Evolutionary conservation across 1,140 invertebrate genomes (phyloP).

Genomic region (Orussus abietinus): DNA sequence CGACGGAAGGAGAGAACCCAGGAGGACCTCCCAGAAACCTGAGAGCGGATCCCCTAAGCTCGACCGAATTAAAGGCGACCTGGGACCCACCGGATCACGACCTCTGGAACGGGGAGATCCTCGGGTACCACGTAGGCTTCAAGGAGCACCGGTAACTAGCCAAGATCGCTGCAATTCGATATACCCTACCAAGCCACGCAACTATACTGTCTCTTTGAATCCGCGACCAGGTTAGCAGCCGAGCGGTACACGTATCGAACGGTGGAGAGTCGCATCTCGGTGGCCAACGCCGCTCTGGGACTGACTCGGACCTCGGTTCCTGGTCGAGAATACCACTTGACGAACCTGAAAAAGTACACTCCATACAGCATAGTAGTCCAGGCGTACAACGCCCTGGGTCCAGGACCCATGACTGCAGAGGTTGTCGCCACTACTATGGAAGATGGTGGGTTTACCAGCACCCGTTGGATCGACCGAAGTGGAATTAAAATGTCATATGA

Average conservation of each 20-base stretch:
- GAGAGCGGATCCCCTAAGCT: constrained; percentile 80
- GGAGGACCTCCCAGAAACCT: constrained; percentile 82
- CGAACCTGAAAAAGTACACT: constrained; percentile 74
- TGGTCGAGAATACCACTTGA: constrained; percentile 46
- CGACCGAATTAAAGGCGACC: constrained; percentile 81
- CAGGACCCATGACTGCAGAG: constrained; percentile 81
- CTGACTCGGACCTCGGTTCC: constrained; percentile 46
- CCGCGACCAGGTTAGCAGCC: constrained; percentile 33
- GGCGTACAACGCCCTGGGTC: constrained; percentile 87
- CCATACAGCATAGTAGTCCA: constrained; percentile 88
- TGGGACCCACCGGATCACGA: constrained; percentile 87
- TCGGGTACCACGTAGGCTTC: constrained; percentile 92
- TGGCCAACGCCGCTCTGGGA: constrained; percentile 46
- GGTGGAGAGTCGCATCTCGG: constrained; percentile 48
- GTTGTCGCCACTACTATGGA: constrained; percentile 80
- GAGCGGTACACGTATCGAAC: constrained; percentile 49
- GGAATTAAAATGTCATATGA: constrained; percentile 14
- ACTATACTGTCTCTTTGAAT: no score
- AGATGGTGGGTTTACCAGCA: constrained; percentile 70
- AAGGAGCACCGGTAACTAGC: constrained; percentile 58
- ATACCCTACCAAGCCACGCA: not conserved
- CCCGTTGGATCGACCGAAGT: no score
- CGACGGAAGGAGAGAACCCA: constrained; percentile 57
- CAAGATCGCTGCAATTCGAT: constrained; percentile 7
- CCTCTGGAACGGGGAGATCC: constrained; percentile 85